Conservation (phyloP, 2,888 invertebrate genomes). For the Drosophila nigricruria region DNA sequence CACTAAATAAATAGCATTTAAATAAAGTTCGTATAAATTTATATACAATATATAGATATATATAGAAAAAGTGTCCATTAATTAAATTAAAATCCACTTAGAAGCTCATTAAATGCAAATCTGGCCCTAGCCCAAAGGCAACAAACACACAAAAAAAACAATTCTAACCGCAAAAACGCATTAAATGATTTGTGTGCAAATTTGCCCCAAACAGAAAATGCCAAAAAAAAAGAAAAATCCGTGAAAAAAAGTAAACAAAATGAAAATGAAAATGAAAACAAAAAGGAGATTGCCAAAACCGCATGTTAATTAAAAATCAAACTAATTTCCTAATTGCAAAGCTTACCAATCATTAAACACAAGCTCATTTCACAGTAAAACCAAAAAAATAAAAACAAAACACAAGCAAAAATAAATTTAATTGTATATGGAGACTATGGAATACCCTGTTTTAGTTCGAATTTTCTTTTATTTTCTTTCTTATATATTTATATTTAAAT, state of each 20-base stretch:
- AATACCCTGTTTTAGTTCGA: conserved; percentile 10
- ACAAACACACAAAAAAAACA: conserved; percentile 55
- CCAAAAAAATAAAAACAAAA: conserved; percentile 13
- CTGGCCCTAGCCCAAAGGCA: conserved; percentile 40
- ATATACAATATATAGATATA: neutral
- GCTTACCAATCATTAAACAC: conserved; percentile 78
- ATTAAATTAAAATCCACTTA: conserved; percentile 80
- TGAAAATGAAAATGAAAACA: conserved; percentile 39
- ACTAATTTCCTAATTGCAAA: conserved; percentile 81
- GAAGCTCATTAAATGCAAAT: conserved; percentile 79
- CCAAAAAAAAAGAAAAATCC: conserved; percentile 9
- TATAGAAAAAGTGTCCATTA: conserved; percentile 51
- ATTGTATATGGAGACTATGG: neutral
- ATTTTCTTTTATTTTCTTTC: too few relatives aligned
- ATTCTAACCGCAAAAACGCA: conserved; percentile 79
- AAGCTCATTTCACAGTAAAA: conserved; percentile 44
- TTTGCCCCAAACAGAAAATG: conserved; percentile 38
- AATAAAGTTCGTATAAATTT: conserved; percentile 28
- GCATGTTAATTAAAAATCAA: conserved; percentile 82
- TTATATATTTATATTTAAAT: neutral
- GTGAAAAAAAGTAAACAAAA: conserved; percentile 8
- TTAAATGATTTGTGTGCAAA: conserved; percentile 72
- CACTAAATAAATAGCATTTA: conserved; percentile 21
- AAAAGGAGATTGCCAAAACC: conserved; percentile 59
- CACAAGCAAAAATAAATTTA: neutral